phyloP scores from a whole-genome alignment of 2,797 vertebrate genomes.

The Orientallactaga sibirica region DNA sequence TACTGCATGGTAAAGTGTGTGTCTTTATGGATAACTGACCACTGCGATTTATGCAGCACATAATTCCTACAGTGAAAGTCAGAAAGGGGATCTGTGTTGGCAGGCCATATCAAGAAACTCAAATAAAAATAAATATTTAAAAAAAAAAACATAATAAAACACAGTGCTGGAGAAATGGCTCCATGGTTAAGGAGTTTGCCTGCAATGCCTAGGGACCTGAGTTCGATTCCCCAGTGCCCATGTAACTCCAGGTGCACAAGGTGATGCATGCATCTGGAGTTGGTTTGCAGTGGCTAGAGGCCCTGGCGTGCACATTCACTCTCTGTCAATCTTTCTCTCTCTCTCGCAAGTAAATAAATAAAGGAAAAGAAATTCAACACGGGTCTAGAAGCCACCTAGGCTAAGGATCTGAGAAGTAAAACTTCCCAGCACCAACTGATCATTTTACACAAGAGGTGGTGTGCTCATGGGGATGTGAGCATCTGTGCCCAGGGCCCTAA shows the following conservation, averaged over 20 bases:
- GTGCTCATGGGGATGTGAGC: neutral
- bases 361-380: neutral
- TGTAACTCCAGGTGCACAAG: no score
- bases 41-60: neutral
- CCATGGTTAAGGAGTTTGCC: no score
- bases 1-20: neutral
- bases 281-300: no score
- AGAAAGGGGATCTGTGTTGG: neutral
- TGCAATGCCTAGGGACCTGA: no score
- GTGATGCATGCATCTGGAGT: no score
- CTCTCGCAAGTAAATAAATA: no score
- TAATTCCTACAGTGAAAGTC: neutral
- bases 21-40: conserved; percentile 18
- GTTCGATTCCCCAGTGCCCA: no score
- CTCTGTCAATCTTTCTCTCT: no score
- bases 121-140: no score
- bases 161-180: no score
- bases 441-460: neutral
- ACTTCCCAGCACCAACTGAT: neutral
- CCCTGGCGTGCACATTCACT: no score
- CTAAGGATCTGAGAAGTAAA: neutral
- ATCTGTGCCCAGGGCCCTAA: neutral
- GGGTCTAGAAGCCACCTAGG: neutral
- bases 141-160: no score
- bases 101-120: conserved; percentile 15